Base-by-base conservation (phyloP, 2,113 vertebrate genomes). In the Sander lucioperca region DNA sequence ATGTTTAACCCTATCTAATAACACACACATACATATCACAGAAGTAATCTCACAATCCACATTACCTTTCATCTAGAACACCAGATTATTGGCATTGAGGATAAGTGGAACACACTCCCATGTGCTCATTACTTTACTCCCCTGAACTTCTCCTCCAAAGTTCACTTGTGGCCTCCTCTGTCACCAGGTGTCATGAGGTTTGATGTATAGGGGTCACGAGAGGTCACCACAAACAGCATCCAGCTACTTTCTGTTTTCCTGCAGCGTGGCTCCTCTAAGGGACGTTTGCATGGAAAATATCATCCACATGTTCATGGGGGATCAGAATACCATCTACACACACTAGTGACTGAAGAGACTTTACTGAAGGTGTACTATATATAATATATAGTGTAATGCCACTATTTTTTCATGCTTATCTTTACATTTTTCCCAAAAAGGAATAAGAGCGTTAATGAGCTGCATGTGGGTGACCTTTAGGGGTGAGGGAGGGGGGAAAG, bases 161-260 rank as follows among this genome's bases (percentile, higher is more conserved):
- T 94, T 95, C 87, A 93, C 96, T 96, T 95, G 94, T 94, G 95
- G 95, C 95, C 94, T 96, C 95, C 94, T 96, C 95, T 96, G 95
- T 96, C 88, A 85, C 95, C 95, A 86, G 92, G 93, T 97, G 96
- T 97, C 96, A 96, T 88, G 92, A 94, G 95, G 95, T 96, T 95
- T 99, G 97, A 99, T 97, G 96, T 96, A 98, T 97, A 89, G 95
- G 95, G 96, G 97, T 97, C 96, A 95, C 79, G 80, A 78, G 64
- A 90, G 93, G 92, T 89, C 86, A 76, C 51, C 0, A 62, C 82
- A 90, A 92, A 83, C 76, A 88, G 79, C 88, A 77, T 89, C 90
- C 62, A 27, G 80, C 67, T 88, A 91, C 90, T 90, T 85, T 90
- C 70, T 84, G 89, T 85, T 83, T 86, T 83, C 27, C 62, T 86